Percentiles rank a stretch among this genome's conserved stretches.
Conservation (phyloP, 2,888 invertebrate genomes). For the Lysandra bellargus region DNA sequence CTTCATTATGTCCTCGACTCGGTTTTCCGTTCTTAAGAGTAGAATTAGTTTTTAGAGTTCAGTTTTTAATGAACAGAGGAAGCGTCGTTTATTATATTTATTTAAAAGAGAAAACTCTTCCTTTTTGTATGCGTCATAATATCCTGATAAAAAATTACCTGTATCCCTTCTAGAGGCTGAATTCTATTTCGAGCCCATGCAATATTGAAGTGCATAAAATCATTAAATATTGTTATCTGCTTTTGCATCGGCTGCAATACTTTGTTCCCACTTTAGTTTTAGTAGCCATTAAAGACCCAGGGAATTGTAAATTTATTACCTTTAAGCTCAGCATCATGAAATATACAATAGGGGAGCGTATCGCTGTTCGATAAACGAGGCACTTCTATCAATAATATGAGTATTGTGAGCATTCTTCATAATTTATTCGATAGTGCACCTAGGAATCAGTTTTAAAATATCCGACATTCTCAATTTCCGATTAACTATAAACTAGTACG, state of each 20-base stretch:
- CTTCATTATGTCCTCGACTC: slow-evolving; percentile 33
- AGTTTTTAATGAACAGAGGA: slow-evolving; percentile 6
- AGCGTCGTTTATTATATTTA: neutral
- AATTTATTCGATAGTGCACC: neutral
- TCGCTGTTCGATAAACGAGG: slow-evolving; percentile 11
- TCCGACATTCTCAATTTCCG: neutral
- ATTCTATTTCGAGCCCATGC: neutral
- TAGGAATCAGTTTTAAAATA: neutral
- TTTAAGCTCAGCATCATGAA: slow-evolving; percentile 16
- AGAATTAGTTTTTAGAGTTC: slow-evolving; percentile 21
- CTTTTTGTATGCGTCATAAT: neutral
- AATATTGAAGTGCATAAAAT: neutral
- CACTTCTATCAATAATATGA: neutral
- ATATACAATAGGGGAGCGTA: slow-evolving; percentile 19
- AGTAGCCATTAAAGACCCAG: neutral
- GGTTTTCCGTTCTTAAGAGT: slow-evolving; percentile 31
- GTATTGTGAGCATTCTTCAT: neutral
- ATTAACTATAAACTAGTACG: neutral
- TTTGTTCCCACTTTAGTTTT: neutral
- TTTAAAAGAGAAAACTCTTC: neutral
- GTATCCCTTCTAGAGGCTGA: neutral
- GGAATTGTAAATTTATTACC: slow-evolving; percentile 22
- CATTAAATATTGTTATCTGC: slow-evolving; percentile 1
- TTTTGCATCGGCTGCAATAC: slow-evolving; percentile 18
- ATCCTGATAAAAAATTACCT: neutral